A percentile compares a stretch with the other conserved stretches of the same genome.
Conservation (phyloP, 2,888 invertebrate species). For the Chironomus riparius region DNA sequence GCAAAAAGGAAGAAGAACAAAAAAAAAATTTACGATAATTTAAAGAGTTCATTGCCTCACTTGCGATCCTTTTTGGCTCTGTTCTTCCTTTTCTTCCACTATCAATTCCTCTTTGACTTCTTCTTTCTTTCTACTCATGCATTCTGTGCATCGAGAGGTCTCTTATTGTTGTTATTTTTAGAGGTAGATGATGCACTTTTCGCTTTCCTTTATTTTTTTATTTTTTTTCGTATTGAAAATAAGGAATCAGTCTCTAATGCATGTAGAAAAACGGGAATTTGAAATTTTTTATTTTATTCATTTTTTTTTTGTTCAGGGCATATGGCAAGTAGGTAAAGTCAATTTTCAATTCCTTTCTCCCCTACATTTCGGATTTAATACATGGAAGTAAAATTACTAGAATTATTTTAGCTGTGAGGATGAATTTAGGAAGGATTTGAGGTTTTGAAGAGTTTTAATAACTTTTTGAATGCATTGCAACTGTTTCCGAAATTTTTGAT, state of each 20-base stretch:
- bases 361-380: background rate
- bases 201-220: background rate
- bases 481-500: background rate
- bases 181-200: background rate
- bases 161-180: background rate
- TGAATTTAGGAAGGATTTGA: background rate
- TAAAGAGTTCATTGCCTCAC: constrained; percentile 23
- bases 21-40: background rate
- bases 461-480: background rate
- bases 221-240: background rate
- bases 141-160: background rate
- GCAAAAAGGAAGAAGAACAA: background rate
- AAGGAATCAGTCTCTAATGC: background rate
- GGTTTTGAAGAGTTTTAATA: background rate
- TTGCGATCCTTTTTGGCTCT: background rate
- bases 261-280: background rate
- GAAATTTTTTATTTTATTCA: background rate
- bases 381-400: background rate
- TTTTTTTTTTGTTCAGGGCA: constrained; percentile 1
- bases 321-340: constrained; percentile 22
- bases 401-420: background rate
- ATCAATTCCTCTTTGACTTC: background rate
- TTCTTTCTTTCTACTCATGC: background rate
- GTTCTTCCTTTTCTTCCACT: background rate
- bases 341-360: background rate